phyloP scores from a whole-genome alignment of 1,140 invertebrate species.

The Whitmania pigra region DNA sequence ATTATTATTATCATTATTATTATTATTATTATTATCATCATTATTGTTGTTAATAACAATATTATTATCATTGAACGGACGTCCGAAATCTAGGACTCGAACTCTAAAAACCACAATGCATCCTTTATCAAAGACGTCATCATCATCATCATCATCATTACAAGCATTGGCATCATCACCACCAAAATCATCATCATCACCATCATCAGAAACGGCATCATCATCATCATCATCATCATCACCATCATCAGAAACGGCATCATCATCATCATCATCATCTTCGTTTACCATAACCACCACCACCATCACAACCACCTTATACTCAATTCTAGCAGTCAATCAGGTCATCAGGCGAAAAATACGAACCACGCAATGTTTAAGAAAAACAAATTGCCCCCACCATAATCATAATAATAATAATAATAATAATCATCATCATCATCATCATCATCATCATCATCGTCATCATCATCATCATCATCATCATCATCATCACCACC shows the following conservation, averaged over 20 bases:
- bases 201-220: not conserved
- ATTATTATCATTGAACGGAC: too few species aligned
- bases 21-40: too few species aligned
- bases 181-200: not conserved
- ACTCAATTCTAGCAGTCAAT: too few species aligned
- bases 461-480: too few species aligned
- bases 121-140: not conserved
- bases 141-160: constrained; percentile 3
- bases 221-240: constrained; percentile 5
- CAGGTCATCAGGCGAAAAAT: too few species aligned
- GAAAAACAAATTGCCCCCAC: not conserved
- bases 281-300: too few species aligned
- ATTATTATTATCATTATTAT: too few species aligned
- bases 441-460: constrained; percentile 7
- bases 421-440: constrained; percentile 10
- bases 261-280: constrained; percentile 4
- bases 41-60: too few species aligned
- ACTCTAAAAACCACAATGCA: not conserved
- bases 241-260: not conserved
- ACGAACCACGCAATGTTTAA: too few species aligned
- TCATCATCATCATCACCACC: too few species aligned
- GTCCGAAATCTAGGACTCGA: too few species aligned
- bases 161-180: not conserved
- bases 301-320: not conserved
- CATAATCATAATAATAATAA: not conserved